These are phyloP conservation scores for Craterocephalus amniculus DNA, from an alignment of 2,797 vertebrate genomes.

Conservation along the genomic window DNA sequence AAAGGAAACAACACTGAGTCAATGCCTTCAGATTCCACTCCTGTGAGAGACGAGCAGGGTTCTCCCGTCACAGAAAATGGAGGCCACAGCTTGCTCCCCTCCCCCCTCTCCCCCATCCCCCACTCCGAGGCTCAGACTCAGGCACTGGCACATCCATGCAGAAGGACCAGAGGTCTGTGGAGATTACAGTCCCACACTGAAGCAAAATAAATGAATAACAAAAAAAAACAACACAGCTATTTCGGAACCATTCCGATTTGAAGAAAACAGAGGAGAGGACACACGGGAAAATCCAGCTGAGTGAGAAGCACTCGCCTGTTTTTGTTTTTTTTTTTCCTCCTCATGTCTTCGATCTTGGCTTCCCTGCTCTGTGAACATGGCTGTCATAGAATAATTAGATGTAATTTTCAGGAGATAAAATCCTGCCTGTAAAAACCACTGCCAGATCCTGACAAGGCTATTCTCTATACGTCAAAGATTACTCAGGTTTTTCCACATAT, in stretches of 20 bases:
- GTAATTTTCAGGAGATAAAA: constrained; percentile 42
- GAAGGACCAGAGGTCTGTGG: constrained; percentile 78
- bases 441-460: constrained; percentile 19
- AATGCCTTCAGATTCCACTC: constrained; percentile 80
- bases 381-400: constrained; percentile 63
- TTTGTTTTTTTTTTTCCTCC: neutral
- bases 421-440: constrained; percentile 28
- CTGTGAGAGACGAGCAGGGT: constrained; percentile 82
- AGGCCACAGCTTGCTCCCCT: constrained; percentile 83
- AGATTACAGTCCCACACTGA: constrained; percentile 75
- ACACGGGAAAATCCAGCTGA: constrained; percentile 45
- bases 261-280: constrained; percentile 38
- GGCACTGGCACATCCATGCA: constrained; percentile 83
- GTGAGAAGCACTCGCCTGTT: constrained; percentile 39
- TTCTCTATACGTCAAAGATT: constrained; percentile 8
- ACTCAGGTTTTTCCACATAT: constrained; percentile 2
- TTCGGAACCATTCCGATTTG: too few relatives aligned
- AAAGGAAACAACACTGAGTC: constrained; percentile 77
- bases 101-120: constrained; percentile 82
- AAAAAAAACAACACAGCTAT: constrained; percentile 38
- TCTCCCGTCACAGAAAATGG: constrained; percentile 86
- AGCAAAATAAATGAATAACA: neutral
- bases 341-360: constrained; percentile 42
- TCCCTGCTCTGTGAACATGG: constrained; percentile 50
- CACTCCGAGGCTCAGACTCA: constrained; percentile 79